phyloP scores from a whole-genome alignment of 2,888 invertebrate genomes.

The Syritta pipiens region DNA sequence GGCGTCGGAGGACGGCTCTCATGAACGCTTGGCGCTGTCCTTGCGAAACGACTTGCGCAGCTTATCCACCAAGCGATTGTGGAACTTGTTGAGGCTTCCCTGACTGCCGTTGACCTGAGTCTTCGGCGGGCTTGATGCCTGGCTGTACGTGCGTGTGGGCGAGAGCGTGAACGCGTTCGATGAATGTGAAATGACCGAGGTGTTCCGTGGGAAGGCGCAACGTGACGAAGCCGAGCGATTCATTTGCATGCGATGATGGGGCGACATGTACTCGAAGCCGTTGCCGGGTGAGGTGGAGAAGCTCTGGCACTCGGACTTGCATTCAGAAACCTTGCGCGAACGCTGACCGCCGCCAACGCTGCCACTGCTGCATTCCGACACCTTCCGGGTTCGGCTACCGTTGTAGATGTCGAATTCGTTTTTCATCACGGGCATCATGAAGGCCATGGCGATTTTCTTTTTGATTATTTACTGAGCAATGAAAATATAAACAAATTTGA shows the following conservation, averaged over 20 bases:
- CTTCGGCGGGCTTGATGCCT: slow-evolving; percentile 78
- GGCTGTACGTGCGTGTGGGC: slow-evolving; percentile 80
- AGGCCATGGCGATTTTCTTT: slow-evolving; percentile 85
- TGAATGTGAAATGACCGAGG: slow-evolving; percentile 83
- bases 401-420: slow-evolving; percentile 96
- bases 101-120: slow-evolving; percentile 82
- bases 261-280: slow-evolving; percentile 80
- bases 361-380: slow-evolving; percentile 85
- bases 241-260: slow-evolving; percentile 79
- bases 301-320: slow-evolving; percentile 83
- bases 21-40: slow-evolving; percentile 77
- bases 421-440: slow-evolving; percentile 97
- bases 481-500: not conserved
- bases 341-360: slow-evolving; percentile 77
- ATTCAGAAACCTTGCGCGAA: slow-evolving; percentile 83
- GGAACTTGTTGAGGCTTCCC: slow-evolving; percentile 86
- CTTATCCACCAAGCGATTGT: slow-evolving; percentile 86
- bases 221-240: slow-evolving; percentile 80
- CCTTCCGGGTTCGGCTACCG: slow-evolving; percentile 85
- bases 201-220: slow-evolving; percentile 82
- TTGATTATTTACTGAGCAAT: slow-evolving; percentile 9
- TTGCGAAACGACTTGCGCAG: slow-evolving; percentile 84
- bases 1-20: slow-evolving; percentile 70
- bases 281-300: slow-evolving; percentile 84
- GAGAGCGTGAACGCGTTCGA: slow-evolving; percentile 81